These are phyloP conservation scores for Plebejus anna DNA, from an alignment of 2,888 invertebrate genomes.

Conservation along the genomic window DNA sequence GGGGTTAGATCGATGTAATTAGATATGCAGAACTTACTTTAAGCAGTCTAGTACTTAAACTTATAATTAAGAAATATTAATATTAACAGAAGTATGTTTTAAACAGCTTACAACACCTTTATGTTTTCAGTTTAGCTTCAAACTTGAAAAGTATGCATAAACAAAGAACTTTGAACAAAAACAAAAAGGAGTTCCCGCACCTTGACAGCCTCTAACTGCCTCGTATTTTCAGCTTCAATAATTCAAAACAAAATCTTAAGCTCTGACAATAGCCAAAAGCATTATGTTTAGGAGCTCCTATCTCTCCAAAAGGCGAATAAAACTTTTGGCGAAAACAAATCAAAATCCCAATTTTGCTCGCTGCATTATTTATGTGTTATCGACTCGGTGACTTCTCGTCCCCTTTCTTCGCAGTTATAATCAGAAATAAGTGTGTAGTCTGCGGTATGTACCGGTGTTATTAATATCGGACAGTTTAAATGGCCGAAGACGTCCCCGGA, in stretches of 20 bases:
- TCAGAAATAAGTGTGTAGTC: conserved; percentile 24
- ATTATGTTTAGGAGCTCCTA: conserved; percentile 54
- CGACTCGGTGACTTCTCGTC: conserved; percentile 65
- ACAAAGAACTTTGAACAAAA: not conserved
- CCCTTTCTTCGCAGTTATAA: conserved; percentile 49
- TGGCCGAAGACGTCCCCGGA: conserved; percentile 77
- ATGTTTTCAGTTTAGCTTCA: not conserved
- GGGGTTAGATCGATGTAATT: not conserved
- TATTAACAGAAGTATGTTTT: not conserved
- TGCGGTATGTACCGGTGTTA: conserved; percentile 73
- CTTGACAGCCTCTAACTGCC: conserved; percentile 27
- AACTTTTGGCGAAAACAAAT: conserved; percentile 77
- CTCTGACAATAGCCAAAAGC: conserved; percentile 49
- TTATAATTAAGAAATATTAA: too few relatives aligned
- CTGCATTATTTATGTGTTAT: conserved; percentile 79
- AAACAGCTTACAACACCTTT: not conserved
- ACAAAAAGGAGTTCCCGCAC: conserved; percentile 3
- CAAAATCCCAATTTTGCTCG: conserved; percentile 75
- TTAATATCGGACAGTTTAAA: conserved; percentile 76
- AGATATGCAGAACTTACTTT: not conserved
- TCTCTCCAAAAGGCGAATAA: conserved; percentile 66
- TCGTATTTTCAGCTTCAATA: conserved; percentile 54
- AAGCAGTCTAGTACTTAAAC: too few relatives aligned
- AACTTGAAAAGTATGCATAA: not conserved
- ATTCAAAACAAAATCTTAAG: conserved; percentile 43